Percentiles rank a stretch among this genome's conserved stretches.
These are phyloP conservation scores for Argya squamiceps DNA, from an alignment of 2,797 vertebrate species.

Conservation along the genomic window DNA sequence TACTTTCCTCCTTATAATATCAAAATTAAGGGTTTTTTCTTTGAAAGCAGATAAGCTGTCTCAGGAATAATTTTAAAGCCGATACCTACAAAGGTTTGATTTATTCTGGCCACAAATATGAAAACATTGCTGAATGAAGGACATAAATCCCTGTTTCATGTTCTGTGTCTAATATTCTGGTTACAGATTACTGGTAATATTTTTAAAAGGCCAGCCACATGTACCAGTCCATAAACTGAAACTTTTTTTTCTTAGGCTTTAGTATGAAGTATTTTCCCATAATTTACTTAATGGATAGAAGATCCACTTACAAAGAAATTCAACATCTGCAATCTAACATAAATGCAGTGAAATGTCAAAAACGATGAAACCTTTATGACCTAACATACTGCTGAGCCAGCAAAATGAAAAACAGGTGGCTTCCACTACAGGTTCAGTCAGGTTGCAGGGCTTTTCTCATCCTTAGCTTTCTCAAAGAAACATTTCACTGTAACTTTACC, in stretches of 20 bases:
- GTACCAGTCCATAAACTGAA: not conserved
- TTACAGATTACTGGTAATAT: not conserved
- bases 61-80: not conserved
- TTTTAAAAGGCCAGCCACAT: not conserved
- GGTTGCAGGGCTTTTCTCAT: not conserved
- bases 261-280: conserved; percentile 47
- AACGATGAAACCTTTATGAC: conserved; percentile 37
- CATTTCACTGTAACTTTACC: not conserved
- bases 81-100: not conserved
- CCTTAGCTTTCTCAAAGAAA: not conserved
- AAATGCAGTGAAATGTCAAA: conserved; percentile 48
- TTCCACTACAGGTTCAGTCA: conserved; percentile 39
- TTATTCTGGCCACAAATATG: not conserved
- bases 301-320: conserved; percentile 34
- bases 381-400: conserved; percentile 35
- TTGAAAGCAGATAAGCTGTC: not conserved
- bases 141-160: not conserved
- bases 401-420: conserved; percentile 46
- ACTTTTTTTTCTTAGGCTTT: not conserved
- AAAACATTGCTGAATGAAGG: not conserved
- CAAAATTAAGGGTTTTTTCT: not conserved
- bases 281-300: conserved; percentile 52
- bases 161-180: not conserved
- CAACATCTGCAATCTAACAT: conserved; percentile 7
- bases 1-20: not conserved